Percentiles rank a stretch among this genome's conserved stretches.
Conservation (phyloP, 2,113 vertebrate species). For the Pelmatolapia mariae region DNA sequence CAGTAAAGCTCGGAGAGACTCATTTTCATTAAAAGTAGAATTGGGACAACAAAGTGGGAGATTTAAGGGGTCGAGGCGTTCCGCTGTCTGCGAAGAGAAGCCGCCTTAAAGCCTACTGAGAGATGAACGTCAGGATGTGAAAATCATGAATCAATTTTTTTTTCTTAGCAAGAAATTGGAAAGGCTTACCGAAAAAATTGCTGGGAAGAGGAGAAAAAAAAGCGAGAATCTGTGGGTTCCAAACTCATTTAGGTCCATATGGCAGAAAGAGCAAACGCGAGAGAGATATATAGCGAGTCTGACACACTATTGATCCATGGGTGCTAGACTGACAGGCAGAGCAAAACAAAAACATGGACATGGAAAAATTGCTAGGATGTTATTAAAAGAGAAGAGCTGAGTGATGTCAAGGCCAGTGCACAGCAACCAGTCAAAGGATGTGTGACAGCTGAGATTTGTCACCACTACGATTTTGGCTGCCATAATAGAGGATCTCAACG, state of each 20-base stretch:
- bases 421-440: neutral
- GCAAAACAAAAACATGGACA: slow-evolving; percentile 35
- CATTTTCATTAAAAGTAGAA: slow-evolving; percentile 48
- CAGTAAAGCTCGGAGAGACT: slow-evolving; percentile 19
- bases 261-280: slow-evolving; percentile 9
- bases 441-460: neutral
- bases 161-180: slow-evolving; percentile 53
- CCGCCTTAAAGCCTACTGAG: slow-evolving; percentile 5
- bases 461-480: neutral
- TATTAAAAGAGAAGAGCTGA: neutral
- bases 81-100: slow-evolving; percentile 19
- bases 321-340: slow-evolving; percentile 36
- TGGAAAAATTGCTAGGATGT: neutral
- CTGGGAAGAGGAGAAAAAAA: neutral
- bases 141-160: slow-evolving; percentile 21
- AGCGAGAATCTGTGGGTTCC: neutral
- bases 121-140: slow-evolving; percentile 35
- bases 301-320: slow-evolving; percentile 64
- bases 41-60: slow-evolving; percentile 38
- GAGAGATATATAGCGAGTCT: slow-evolving; percentile 34
- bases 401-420: neutral
- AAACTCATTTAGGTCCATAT: slow-evolving; percentile 46
- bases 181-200: slow-evolving; percentile 24
- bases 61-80: slow-evolving; percentile 33
- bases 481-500: neutral